These are phyloP conservation scores for Zenarchopterus dispar DNA, from an alignment of 2,797 vertebrate genomes.

Conservation along the genomic window DNA sequence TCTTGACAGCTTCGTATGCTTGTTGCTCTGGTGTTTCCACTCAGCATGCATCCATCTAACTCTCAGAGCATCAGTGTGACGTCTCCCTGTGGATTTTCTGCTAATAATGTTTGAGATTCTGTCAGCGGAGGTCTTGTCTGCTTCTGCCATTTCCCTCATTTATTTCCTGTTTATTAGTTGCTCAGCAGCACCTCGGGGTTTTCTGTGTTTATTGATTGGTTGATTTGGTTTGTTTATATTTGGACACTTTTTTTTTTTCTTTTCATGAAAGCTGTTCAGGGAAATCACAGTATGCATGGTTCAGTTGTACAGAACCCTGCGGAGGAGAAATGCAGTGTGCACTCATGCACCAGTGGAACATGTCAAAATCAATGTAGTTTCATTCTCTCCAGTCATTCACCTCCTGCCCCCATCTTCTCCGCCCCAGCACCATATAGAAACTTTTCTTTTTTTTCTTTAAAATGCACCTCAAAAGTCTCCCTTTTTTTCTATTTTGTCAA, in stretches of 20 bases:
- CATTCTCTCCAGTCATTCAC: constrained; percentile 37
- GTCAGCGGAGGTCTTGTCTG: constrained; percentile 36
- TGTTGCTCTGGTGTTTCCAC: constrained; percentile 5
- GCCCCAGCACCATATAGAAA: constrained; percentile 1
- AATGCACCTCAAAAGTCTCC: constrained; percentile 15
- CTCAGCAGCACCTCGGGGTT: constrained; percentile 40
- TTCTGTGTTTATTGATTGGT: constrained; percentile 63
- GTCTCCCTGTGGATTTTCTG: constrained; percentile 33
- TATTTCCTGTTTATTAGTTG: constrained; percentile 51
- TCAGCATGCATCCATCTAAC: constrained; percentile 28
- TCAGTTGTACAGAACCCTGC: constrained; percentile 29
- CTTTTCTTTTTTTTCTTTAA: constrained; percentile 15
- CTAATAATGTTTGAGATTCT: constrained; percentile 38
- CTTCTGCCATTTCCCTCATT: constrained; percentile 16
- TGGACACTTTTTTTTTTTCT: constrained; percentile 37
- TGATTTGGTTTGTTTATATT: constrained; percentile 70
- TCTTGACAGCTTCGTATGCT: constrained; percentile 13
- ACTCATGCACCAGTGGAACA: constrained; percentile 37
- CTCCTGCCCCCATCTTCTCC: constrained; percentile 21
- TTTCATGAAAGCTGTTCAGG: constrained; percentile 28
- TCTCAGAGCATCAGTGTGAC: constrained; percentile 9
- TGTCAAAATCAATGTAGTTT: constrained; percentile 57
- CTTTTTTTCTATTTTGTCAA: constrained; percentile 1
- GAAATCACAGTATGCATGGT: constrained; percentile 51
- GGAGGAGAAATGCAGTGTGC: constrained; percentile 36